These are phyloP conservation scores for Mesembrinibis cayennensis DNA, from an alignment of 2,113 vertebrate genomes.

Conservation along the genomic window DNA sequence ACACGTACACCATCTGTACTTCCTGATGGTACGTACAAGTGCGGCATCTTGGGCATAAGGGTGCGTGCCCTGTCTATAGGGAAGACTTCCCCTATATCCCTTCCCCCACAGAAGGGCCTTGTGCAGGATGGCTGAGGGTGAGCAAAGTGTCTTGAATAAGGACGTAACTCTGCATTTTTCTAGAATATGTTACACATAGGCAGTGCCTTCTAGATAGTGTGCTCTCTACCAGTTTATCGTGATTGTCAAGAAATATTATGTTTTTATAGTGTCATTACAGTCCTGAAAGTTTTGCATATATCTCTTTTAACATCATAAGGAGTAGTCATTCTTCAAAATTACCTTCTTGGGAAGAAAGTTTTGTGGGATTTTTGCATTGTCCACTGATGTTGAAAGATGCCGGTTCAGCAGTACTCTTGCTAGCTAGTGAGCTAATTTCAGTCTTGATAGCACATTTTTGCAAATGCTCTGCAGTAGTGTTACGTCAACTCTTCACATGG, in stretches of 20 bases:
- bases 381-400: background rate
- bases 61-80: background rate
- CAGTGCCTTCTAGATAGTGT: background rate
- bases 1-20: accelerated
- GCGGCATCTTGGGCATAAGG: background rate
- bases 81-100: no score
- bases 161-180: background rate
- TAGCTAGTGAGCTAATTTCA: background rate
- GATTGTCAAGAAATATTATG: background rate
- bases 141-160: background rate
- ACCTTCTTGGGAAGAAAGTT: background rate
- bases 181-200: background rate
- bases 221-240: background rate
- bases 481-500: background rate
- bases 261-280: background rate
- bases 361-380: background rate
- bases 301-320: background rate
- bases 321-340: background rate
- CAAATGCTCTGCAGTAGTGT: background rate
- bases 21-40: background rate
- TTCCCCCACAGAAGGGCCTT: background rate
- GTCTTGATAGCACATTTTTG: background rate
- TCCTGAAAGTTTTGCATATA: background rate
- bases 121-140: background rate
- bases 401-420: background rate